A percentile compares a stretch with the other conserved stretches of the same genome.
phyloP scores from a whole-genome alignment of 1,140 invertebrate genomes.

The Caenorhabditis brenneri region DNA sequence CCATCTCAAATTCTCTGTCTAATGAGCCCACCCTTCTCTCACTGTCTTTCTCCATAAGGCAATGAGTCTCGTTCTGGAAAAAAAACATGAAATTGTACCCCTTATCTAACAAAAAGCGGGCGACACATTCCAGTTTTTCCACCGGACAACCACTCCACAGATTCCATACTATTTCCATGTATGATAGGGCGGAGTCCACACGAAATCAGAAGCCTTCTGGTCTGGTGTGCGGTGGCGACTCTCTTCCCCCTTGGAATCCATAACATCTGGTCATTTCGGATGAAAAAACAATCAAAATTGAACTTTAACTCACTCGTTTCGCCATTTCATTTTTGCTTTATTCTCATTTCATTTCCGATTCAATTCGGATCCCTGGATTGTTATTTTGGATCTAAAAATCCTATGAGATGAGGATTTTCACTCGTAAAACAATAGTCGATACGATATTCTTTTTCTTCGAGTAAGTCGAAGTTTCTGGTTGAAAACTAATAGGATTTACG shows the following conservation, averaged over 20 bases:
- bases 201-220: neutral
- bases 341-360: too few species aligned
- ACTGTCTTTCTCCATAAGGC: too few species aligned
- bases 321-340: neutral
- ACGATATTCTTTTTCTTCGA: constrained; percentile 25
- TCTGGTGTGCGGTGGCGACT: too few species aligned
- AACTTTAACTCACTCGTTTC: neutral
- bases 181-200: neutral
- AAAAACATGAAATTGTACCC: constrained; percentile 19
- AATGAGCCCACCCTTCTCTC: neutral
- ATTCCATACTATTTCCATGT: neutral
- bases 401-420: neutral
- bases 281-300: neutral
- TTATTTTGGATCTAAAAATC: too few species aligned
- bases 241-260: neutral
- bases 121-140: neutral
- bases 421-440: neutral
- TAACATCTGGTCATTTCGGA: constrained; percentile 20
- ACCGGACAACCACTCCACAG: neutral
- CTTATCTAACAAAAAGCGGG: too few species aligned
- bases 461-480: neutral
- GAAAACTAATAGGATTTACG: neutral
- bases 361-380: too few species aligned
- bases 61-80: too few species aligned
- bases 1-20: neutral